Evolutionary conservation across 2,113 vertebrate genomes (phyloP).

Genomic region (Morone chrysops): DNA sequence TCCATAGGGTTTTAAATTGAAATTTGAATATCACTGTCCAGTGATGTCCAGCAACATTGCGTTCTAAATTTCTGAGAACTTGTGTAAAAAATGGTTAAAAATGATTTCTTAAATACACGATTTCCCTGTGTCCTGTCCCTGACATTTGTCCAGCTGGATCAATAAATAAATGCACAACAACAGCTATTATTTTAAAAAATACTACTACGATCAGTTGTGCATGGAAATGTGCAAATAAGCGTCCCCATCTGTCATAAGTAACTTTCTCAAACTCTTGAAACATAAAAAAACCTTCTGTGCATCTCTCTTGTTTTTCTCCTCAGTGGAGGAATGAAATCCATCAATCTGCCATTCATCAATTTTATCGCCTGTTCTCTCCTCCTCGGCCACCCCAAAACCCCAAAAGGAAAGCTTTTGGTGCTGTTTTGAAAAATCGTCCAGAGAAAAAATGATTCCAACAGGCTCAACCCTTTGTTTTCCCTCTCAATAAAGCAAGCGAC

Average conservation of each 20-base stretch:
- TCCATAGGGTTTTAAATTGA: not conserved
- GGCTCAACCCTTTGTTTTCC: slow-evolving; percentile 98
- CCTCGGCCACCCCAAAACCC: slow-evolving; percentile 86
- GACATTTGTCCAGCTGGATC: not conserved
- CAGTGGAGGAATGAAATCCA: slow-evolving; percentile 87
- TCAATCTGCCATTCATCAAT: slow-evolving; percentile 92
- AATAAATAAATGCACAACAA: not conserved
- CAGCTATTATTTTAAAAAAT: not conserved
- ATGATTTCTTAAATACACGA: not conserved
- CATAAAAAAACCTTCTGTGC: slow-evolving; percentile 78
- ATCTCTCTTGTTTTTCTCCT: slow-evolving; percentile 75
- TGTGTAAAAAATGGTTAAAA: not conserved
- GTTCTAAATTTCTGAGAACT: not conserved
- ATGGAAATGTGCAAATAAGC: slow-evolving; percentile 16
- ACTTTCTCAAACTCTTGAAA: slow-evolving; percentile 73
- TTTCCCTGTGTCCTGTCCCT: not conserved
- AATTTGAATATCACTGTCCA: not conserved
- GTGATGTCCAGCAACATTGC: not conserved
- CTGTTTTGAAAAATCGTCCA: slow-evolving; percentile 93
- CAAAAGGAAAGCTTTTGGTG: slow-evolving; percentile 96
- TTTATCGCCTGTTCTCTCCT: slow-evolving; percentile 88
- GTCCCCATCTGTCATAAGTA: slow-evolving; percentile 72
- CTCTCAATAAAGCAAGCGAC: slow-evolving; percentile 98
- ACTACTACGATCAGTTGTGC: slow-evolving; percentile 18
- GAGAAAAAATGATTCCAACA: slow-evolving; percentile 97